Conservation (phyloP, 1,140 invertebrate genomes). For the Zelostemma sp. region DNA sequence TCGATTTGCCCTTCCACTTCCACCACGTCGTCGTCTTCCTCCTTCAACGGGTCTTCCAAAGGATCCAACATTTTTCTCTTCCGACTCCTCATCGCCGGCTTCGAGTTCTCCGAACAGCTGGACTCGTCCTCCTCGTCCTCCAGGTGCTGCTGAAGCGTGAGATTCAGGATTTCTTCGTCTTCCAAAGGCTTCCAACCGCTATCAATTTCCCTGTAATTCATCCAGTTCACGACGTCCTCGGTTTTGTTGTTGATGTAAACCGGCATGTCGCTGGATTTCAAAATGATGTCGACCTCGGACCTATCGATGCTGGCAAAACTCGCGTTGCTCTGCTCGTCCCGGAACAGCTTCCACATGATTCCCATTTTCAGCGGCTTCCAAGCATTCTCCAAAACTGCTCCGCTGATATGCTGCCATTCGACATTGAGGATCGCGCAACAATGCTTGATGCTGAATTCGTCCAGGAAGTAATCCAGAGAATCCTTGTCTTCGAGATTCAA, state of each 20-base stretch:
- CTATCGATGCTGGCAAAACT: background rate
- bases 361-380: background rate
- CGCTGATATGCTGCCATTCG: background rate
- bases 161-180: background rate
- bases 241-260: background rate
- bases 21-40: too few relatives aligned
- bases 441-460: background rate
- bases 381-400: background rate
- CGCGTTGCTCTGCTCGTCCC: background rate
- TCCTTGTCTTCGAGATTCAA: background rate
- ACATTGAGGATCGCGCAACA: background rate
- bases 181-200: background rate
- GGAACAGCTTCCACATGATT: background rate
- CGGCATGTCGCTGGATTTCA: background rate
- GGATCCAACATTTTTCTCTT: too few relatives aligned
- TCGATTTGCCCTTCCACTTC: too few relatives aligned
- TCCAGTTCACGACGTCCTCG: background rate
- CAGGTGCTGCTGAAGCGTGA: background rate
- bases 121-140: background rate
- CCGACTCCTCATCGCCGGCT: too few relatives aligned
- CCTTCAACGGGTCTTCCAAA: too few relatives aligned
- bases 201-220: background rate
- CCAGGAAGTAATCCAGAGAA: background rate
- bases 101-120: too few relatives aligned
- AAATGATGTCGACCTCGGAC: background rate